Evolutionary conservation across 2,113 vertebrate species (phyloP).

Genomic region (Parus major): DNA sequence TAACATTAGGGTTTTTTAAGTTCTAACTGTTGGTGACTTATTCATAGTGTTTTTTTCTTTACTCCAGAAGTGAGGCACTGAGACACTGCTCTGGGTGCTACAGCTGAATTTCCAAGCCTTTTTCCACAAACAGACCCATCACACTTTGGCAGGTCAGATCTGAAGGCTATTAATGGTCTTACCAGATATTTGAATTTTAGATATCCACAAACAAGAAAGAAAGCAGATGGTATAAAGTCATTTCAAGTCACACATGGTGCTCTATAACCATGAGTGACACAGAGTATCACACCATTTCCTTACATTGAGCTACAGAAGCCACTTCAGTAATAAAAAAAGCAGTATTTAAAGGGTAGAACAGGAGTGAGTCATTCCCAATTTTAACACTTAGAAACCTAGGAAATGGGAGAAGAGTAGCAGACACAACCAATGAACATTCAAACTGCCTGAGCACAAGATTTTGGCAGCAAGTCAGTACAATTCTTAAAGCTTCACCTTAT

Average conservation of each 20-base stretch:
- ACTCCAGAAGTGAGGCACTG: neutral
- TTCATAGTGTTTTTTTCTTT: neutral
- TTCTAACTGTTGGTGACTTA: neutral
- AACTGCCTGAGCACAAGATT: neutral
- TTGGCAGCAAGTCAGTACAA: neutral
- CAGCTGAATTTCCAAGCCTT: neutral
- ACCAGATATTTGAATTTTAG: neutral
- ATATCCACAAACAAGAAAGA: neutral
- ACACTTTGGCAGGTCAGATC: neutral
- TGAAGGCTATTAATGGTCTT: neutral
- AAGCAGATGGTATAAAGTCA: neutral
- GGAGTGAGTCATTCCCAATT: neutral
- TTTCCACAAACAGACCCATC: neutral
- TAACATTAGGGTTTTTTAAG: neutral
- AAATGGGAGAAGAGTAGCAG: neutral
- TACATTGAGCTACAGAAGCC: neutral
- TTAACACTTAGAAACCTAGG: neutral
- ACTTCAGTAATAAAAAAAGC: neutral
- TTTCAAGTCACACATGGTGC: too few relatives aligned
- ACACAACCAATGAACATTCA: neutral
- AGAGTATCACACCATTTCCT: neutral
- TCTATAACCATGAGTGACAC: neutral
- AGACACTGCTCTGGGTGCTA: neutral
- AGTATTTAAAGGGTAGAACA: neutral
- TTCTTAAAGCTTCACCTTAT: neutral